phyloP scores from a whole-genome alignment of 2,797 vertebrate species.

The Mergus octosetaceus region DNA sequence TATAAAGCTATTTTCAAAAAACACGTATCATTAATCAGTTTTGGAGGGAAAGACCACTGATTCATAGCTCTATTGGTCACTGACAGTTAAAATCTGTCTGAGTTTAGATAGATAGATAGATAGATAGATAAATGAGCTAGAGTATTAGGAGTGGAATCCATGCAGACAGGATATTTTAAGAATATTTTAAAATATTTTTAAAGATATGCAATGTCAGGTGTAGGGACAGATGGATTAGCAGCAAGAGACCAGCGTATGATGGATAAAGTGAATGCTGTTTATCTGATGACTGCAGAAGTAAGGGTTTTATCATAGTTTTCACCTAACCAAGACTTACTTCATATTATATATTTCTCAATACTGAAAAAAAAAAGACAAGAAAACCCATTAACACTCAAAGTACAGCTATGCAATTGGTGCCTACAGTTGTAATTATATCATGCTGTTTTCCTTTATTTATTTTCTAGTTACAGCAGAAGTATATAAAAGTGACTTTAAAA shows the following conservation, averaged over 20 bases:
- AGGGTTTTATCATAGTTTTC: not conserved
- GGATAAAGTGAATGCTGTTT: not conserved
- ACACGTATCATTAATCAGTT: fast-evolving
- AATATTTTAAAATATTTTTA: not conserved
- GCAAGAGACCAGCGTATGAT: not conserved
- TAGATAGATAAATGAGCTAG: not conserved
- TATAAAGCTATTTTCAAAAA: not conserved
- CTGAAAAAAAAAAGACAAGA: fast-evolving
- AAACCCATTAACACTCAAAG: not conserved
- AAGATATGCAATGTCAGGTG: not conserved
- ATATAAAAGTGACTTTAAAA: not conserved
- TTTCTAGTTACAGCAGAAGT: not conserved
- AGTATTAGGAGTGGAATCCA: not conserved
- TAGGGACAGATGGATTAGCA: conserved; percentile 27
- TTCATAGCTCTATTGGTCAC: not conserved
- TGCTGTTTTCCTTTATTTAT: not conserved
- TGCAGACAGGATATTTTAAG: not conserved
- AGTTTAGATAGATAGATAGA: no score
- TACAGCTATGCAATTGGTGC: not conserved
- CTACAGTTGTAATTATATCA: not conserved
- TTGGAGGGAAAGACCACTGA: not conserved
- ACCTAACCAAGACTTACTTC: not conserved
- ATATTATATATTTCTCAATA: not conserved
- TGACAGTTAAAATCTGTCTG: not conserved
- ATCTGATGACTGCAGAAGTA: not conserved